These are phyloP conservation scores for Hassar affinis DNA, from an alignment of 2,113 vertebrate species.

Conservation along the genomic window DNA sequence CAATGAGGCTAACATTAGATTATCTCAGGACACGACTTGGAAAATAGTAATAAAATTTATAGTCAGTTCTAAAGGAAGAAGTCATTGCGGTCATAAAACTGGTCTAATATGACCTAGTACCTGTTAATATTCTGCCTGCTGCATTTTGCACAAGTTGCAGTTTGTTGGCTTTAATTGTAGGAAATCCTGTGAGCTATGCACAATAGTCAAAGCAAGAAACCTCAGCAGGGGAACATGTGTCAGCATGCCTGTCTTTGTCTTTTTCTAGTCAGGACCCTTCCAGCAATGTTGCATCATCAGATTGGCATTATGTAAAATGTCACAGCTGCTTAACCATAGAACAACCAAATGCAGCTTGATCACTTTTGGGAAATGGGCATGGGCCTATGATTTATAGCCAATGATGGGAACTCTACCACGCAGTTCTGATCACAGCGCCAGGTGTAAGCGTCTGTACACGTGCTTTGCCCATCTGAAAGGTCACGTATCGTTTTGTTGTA, in stretches of 20 bases:
- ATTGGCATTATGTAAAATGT: conserved; percentile 26
- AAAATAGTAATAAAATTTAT: background rate
- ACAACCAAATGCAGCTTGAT: background rate
- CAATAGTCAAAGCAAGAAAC: background rate
- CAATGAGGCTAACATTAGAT: background rate
- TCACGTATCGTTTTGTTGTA: conserved; percentile 9
- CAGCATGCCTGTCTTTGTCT: background rate
- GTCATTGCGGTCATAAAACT: background rate
- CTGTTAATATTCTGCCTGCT: background rate
- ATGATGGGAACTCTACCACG: conserved; percentile 26
- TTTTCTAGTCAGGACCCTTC: background rate
- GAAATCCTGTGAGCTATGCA: background rate
- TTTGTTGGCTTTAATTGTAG: background rate
- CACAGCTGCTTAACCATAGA: background rate
- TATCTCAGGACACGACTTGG: background rate
- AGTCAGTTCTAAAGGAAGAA: background rate
- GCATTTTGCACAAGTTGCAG: background rate
- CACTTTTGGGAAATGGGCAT: conserved; percentile 35
- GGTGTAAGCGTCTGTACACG: background rate
- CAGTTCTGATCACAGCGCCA: background rate
- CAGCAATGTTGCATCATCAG: conserved; percentile 16
- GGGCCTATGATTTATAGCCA: background rate
- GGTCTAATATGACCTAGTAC: background rate
- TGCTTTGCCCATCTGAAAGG: background rate
- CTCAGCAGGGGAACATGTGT: background rate